Percentiles rank a stretch among this genome's conserved stretches.
Conservation (phyloP, 2,113 vertebrate genomes). For the Rallus limicola region DNA sequence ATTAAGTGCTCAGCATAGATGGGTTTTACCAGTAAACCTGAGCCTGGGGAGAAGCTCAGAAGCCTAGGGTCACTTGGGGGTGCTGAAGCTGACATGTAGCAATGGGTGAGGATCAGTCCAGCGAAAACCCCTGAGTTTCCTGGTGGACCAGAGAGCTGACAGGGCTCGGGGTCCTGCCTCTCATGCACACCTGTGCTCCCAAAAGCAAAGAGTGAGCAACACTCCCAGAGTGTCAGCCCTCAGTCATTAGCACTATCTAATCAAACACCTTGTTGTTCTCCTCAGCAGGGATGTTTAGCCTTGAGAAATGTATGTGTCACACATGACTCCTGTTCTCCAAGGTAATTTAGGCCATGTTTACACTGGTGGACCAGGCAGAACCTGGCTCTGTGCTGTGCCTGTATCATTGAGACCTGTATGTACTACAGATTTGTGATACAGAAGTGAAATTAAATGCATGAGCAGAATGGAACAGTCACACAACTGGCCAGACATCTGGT, state of each 20-base stretch:
- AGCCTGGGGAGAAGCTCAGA: background rate
- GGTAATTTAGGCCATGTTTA: background rate
- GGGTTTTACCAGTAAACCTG: background rate
- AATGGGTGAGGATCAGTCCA: background rate
- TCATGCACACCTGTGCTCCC: background rate
- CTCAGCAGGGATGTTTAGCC: background rate
- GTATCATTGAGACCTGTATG: background rate
- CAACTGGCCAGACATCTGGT: background rate
- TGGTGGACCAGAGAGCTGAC: background rate
- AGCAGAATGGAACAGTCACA: background rate
- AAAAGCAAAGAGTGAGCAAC: background rate
- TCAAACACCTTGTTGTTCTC: background rate
- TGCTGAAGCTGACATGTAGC: background rate
- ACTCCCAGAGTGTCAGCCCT: background rate
- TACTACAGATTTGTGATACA: background rate
- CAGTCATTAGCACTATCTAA: background rate
- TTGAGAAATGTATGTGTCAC: background rate
- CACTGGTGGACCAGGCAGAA: background rate
- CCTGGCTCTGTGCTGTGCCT: background rate
- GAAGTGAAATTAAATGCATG: background rate
- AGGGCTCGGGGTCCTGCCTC: background rate
- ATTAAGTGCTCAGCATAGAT: background rate
- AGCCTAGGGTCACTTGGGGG: fast-evolving
- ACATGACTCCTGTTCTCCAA: background rate
- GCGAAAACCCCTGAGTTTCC: background rate